Percentiles rank a stretch among this genome's conserved stretches.
phyloP scores from a whole-genome alignment of 1,140 invertebrate species.

The Luehdorfia chinensis region DNA sequence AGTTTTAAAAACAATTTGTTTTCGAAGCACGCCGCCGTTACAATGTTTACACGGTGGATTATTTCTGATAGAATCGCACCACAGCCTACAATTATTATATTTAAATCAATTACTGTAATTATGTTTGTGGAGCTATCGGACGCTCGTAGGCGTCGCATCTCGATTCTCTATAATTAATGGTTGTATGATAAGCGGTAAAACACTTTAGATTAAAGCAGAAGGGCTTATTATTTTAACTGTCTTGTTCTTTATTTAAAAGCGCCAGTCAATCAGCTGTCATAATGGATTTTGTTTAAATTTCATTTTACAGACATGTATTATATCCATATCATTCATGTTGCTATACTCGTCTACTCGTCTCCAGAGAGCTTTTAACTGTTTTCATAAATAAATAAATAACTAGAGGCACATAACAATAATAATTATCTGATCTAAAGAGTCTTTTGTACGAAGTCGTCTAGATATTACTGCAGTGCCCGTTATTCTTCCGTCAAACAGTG shows the following conservation, averaged over 20 bases:
- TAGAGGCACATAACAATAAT: no score
- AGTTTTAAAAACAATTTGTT: slow-evolving; percentile 25
- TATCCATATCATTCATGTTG: slow-evolving; percentile 3
- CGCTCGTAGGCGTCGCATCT: slow-evolving; percentile 45
- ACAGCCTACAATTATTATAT: slow-evolving; percentile 58
- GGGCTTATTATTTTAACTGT: slow-evolving; percentile 44
- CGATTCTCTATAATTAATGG: slow-evolving; percentile 62
- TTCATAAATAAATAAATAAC: no score
- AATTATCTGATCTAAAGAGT: no score
- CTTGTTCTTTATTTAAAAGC: slow-evolving; percentile 32
- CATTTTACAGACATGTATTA: slow-evolving; percentile 5
- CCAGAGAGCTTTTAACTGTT: no score
- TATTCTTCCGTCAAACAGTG: no score
- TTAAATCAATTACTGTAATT: slow-evolving; percentile 72
- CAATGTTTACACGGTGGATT: slow-evolving; percentile 50
- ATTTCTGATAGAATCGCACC: slow-evolving; percentile 34
- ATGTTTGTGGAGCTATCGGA: slow-evolving; percentile 42
- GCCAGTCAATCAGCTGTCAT: slow-evolving; percentile 46
- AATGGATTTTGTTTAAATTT: slow-evolving; percentile 7
- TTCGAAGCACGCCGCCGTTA: slow-evolving; percentile 39
- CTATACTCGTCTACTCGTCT: no score
- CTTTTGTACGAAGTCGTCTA: no score
- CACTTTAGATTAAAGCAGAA: slow-evolving; percentile 67
- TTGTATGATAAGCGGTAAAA: slow-evolving; percentile 56
- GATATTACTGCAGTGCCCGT: no score